Base-by-base conservation (phyloP, 64 coral and sea anemone species). In the Actinia equina region DNA sequence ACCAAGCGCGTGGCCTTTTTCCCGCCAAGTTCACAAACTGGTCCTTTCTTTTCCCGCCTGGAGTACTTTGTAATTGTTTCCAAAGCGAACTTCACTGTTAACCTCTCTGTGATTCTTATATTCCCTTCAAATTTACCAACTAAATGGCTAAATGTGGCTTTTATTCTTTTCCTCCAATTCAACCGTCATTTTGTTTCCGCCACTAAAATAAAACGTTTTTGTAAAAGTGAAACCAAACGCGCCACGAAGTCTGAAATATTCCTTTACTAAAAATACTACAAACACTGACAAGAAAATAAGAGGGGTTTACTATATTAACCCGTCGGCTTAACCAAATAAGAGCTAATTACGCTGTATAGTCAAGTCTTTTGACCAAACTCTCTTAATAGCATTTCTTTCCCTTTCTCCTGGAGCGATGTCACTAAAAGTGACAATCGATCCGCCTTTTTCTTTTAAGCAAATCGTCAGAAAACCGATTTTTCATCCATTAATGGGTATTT, bases 361-460 rank as follows among this genome's bases (percentile, higher is more conserved):
- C 7, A 74, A 74, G 12, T 25, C 25, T 30, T 74, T 30, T 41
- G 69, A 25, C 7, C 13, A 74, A 74, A 27, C n/a, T 15, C 11
- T 30, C 25, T 13, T 74, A 30, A 74, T 74, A 25, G 69, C 23
- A 13, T 30, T 74, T 74, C 12, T 74, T 74, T 17, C 2, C 25
- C n/a, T n/a, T 22, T 74, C 25, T 74, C 4, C 27, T 41, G 23
- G 26, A 4, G 69, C 26, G 69, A 41, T 74, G 69, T 74, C 69
- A 74, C 46, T 49, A 30, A 41, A 74, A 74, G 25, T 74, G 69
- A 74, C 69, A 74, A 74, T 74, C 26, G 23, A 15, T 8, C 69
- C 69, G 69, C 69, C 69, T 74, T 13, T 74, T 74, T 74, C 69
- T 74, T 74, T 65, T 74, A 41, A 74, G 69, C n/a, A 74, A 74